Evolutionary conservation across 2,888 invertebrate genomes (phyloP).

Genomic region (Ptychoptera albimana): DNA sequence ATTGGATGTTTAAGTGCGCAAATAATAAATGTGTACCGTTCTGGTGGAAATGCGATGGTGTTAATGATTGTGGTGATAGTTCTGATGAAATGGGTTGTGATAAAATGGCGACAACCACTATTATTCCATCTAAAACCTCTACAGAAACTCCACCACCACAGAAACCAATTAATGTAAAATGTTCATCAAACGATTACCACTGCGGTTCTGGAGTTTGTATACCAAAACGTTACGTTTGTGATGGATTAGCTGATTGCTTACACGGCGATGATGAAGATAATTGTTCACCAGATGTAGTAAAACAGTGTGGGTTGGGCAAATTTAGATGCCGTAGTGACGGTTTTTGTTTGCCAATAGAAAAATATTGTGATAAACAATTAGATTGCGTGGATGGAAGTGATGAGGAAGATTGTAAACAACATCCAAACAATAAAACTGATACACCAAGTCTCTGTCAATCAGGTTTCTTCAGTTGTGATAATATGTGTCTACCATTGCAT

Average conservation of each 20-base stretch:
- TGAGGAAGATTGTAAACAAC: conserved; percentile 30
- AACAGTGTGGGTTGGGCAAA: conserved; percentile 28
- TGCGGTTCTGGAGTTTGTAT: conserved; percentile 39
- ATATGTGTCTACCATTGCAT: conserved; percentile 40
- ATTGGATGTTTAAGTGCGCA: conserved; percentile 65
- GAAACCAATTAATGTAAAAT: conserved; percentile 21
- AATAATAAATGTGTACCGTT: conserved; percentile 56
- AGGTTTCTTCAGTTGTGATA: conserved; percentile 41
- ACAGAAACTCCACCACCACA: conserved; percentile 20
- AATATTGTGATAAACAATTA: conserved; percentile 34
- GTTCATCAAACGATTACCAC: conserved; percentile 19
- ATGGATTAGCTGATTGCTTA: conserved; percentile 38
- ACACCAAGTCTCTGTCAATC: conserved; percentile 6
- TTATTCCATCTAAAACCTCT: conserved; percentile 12
- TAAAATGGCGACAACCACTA: conserved; percentile 9
- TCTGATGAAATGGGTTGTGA: conserved; percentile 55
- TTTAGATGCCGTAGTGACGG: conserved; percentile 44
- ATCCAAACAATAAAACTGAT: conserved; percentile 8
- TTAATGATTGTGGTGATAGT: conserved; percentile 58
- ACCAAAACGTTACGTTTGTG: conserved; percentile 34
- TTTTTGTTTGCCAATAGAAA: conserved; percentile 37
- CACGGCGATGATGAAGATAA: conserved; percentile 45
- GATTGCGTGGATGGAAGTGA: conserved; percentile 41
- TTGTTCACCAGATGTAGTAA: conserved; percentile 25
- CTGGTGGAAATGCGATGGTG: conserved; percentile 68